A percentile compares a stretch with the other conserved stretches of the same genome.
These are phyloP conservation scores for Microhierax caerulescens DNA, from an alignment of 2,797 vertebrate genomes.

Conservation along the genomic window DNA sequence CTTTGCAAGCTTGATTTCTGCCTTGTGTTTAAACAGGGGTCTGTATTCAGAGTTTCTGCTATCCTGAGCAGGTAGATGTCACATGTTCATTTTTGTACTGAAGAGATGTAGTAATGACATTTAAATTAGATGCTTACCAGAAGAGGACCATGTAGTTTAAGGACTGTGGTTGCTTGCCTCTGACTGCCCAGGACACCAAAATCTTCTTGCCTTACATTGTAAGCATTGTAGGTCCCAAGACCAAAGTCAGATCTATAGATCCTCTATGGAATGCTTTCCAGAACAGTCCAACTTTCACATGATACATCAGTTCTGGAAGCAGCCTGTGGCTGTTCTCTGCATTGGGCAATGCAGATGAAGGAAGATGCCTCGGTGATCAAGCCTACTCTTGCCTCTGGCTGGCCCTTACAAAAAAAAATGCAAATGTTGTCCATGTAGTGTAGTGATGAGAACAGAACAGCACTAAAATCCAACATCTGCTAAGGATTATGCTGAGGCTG, in stretches of 20 bases:
- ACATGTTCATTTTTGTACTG: background rate
- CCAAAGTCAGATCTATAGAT: background rate
- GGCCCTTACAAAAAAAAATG: background rate
- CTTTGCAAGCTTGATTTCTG: background rate
- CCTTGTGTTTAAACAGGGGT: background rate
- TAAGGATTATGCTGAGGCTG: background rate
- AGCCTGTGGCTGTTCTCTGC: background rate
- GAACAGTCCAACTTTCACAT: background rate
- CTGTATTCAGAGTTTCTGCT: background rate
- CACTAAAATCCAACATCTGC: background rate
- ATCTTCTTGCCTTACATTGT: background rate
- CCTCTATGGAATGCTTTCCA: background rate
- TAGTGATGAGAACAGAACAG: background rate
- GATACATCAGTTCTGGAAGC: background rate
- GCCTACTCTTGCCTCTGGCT: background rate
- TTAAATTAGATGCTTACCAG: background rate
- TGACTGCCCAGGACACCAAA: background rate
- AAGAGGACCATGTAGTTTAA: background rate
- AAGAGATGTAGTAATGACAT: background rate
- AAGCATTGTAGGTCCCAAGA: background rate
- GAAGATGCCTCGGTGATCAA: background rate
- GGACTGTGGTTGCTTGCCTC: background rate
- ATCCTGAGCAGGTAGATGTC: background rate
- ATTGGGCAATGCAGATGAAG: background rate
- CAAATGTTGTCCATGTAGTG: background rate